Percentiles rank a stretch among this genome's conserved stretches.
Conservation (phyloP, 2,113 vertebrate species). For the Suncus etruscus region DNA sequence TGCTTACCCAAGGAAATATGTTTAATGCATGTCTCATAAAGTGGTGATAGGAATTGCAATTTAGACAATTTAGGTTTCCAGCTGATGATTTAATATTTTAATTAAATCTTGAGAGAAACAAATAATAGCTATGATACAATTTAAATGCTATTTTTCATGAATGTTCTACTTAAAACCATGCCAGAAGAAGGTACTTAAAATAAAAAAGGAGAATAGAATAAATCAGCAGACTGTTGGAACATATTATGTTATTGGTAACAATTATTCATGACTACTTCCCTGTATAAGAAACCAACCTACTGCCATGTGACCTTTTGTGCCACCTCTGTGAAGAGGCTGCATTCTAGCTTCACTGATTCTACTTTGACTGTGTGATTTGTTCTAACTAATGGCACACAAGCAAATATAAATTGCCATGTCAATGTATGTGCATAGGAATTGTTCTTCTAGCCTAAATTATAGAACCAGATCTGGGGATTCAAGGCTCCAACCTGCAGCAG, state of each 20-base stretch:
- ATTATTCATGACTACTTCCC: not conserved
- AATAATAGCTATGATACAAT: not conserved
- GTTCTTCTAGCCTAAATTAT: not conserved
- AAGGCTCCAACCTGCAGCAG: not conserved
- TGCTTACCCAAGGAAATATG: not conserved
- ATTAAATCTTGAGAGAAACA: not conserved
- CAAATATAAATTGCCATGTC: not conserved
- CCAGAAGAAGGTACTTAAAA: not conserved
- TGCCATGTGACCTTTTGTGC: not conserved
- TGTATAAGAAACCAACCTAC: not conserved
- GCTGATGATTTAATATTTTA: constrained; percentile 24
- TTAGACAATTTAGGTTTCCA: not conserved
- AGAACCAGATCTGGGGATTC: not conserved
- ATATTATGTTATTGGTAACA: not conserved
- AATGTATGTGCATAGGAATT: not conserved
- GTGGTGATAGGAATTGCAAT: not conserved
- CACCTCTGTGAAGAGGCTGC: not conserved
- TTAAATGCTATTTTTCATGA: not conserved
- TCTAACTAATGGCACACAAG: not conserved
- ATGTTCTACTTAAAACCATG: constrained; percentile 3
- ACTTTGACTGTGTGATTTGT: not conserved
- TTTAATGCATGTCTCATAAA: not conserved
- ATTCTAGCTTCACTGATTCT: not conserved
- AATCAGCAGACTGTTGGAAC: too few relatives aligned
- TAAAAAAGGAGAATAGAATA: not conserved